A percentile compares a stretch with the other conserved stretches of the same genome.
Conservation (phyloP, 2,888 invertebrate genomes). For the Drosophila prostipennis region DNA sequence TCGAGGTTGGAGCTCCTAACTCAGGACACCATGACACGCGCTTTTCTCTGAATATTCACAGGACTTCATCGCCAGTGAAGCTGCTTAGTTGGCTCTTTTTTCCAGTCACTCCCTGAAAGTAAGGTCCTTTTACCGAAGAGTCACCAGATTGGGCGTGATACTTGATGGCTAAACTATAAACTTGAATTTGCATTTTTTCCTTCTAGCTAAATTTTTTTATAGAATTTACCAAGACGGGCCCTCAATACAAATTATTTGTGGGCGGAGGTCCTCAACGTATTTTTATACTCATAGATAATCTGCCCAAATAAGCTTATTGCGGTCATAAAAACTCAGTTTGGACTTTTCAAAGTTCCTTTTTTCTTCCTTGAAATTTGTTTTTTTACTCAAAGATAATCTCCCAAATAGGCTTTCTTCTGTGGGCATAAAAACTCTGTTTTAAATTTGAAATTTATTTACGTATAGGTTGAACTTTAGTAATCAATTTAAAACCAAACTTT, state of each 20-base stretch:
- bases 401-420: not conserved
- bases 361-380: not conserved
- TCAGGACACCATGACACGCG: conserved; percentile 29
- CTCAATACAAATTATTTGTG: not conserved
- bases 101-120: not conserved
- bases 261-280: not conserved
- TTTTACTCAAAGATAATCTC: not conserved
- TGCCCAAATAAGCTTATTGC: conserved; percentile 3
- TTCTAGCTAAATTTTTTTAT: not conserved
- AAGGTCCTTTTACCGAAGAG: not conserved
- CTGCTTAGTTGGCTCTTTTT: conserved; percentile 14
- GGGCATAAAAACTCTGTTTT: not conserved
- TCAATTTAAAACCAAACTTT: not conserved
- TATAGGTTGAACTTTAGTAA: not conserved
- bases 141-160: not conserved
- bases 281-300: conserved; percentile 5
- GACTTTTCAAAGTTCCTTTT: not conserved
- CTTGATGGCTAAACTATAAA: conserved; percentile 11
- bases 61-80: conserved; percentile 17
- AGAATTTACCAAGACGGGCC: not conserved
- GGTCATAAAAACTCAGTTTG: conserved; percentile 8
- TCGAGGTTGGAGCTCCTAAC: conserved; percentile 10
- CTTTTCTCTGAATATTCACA: conserved; percentile 13
- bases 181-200: conserved; percentile 10
- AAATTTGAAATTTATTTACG: not conserved